Evolutionary conservation across 1,140 invertebrate genomes (phyloP), one percentile per base, ranked within the genome.

Genomic region (Zeugodacus cucurbitae): DNA sequence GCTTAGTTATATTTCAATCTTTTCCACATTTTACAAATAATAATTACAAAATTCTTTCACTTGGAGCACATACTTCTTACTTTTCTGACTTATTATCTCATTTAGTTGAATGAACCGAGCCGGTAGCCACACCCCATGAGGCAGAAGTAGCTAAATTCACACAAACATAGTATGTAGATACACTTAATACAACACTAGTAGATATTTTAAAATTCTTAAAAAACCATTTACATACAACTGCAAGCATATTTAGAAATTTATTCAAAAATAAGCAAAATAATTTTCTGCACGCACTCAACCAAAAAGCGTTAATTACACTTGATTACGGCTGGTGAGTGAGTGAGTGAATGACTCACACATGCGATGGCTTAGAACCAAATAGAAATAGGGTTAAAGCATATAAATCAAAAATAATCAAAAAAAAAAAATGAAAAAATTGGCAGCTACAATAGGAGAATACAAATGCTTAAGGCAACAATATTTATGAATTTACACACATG

Each of bases 251-350:
- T 34, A 22, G 7, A 62, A 62, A 62, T 62, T n/a, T 22, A 62
- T 62, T n/a, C 6, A 26, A n/a, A 62, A 26, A 10, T 26, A 8
- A 74, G 44, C 37, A 37, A 48, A 86, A 37, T 37, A 74, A 87
- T 87, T 87, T 87, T 87, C 59, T 87, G 37, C 87, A 87, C 87
- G 87, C 87, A 87, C 87, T 87, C 41, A 87, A 37, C 59, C 44
- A 48, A 70, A 67, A 87, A 87, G 44, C 62, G 87, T 67, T 87
- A 87, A 87, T 87, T 87, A 87, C 34, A 67, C 67, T 62, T 87
- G 58, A 87, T 87, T 64, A 87, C 70, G 48, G 59, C 44, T 82
- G 44, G 67, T 22, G 58, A 62, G 26, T 62, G 58, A 26, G n/a
- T 14, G 58, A n/a, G 17, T 62, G n/a, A 11, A 10, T 82, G 41